Percentiles rank a stretch among this genome's conserved stretches.
Conservation (phyloP, 1,140 invertebrate genomes). For the Drosophila jambulina region DNA sequence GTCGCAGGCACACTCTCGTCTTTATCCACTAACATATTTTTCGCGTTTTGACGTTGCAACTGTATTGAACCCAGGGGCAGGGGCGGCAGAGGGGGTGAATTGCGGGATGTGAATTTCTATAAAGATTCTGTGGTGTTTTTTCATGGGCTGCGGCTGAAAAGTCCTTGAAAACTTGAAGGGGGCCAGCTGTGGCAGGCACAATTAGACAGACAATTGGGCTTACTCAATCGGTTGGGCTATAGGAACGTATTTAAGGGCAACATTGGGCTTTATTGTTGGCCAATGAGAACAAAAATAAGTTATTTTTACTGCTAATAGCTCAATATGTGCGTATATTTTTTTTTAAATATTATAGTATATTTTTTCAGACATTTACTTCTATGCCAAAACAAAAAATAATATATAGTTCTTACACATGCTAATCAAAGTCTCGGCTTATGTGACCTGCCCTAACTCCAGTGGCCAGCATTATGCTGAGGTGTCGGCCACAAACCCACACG, state of each 20-base stretch:
- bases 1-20: conserved; percentile 22
- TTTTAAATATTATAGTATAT: too few species aligned
- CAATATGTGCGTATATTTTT: neutral
- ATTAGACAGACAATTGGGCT: conserved; percentile 50
- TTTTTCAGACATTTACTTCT: neutral
- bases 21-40: conserved; percentile 41
- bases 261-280: conserved; percentile 21
- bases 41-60: conserved; percentile 25
- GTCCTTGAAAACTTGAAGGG: conserved; percentile 54
- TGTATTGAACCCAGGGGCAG: conserved; percentile 23
- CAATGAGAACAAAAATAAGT: conserved; percentile 12
- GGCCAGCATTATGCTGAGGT: conserved; percentile 39
- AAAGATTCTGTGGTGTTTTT: conserved; percentile 42
- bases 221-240: conserved; percentile 32
- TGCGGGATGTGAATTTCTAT: conserved; percentile 34
- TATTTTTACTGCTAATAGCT: neutral
- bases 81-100: conserved; percentile 1
- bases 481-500: conserved; percentile 30
- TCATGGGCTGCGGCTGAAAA: conserved; percentile 26
- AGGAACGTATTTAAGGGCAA: conserved; percentile 36
- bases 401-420: conserved; percentile 6
- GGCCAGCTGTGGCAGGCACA: conserved; percentile 49
- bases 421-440: conserved; percentile 10
- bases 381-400: neutral
- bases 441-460: conserved; percentile 14